Percentiles rank a stretch among this genome's conserved stretches.
Evolutionary conservation across 2,113 vertebrate species (phyloP).

Genomic region (Gila orcuttii): DNA sequence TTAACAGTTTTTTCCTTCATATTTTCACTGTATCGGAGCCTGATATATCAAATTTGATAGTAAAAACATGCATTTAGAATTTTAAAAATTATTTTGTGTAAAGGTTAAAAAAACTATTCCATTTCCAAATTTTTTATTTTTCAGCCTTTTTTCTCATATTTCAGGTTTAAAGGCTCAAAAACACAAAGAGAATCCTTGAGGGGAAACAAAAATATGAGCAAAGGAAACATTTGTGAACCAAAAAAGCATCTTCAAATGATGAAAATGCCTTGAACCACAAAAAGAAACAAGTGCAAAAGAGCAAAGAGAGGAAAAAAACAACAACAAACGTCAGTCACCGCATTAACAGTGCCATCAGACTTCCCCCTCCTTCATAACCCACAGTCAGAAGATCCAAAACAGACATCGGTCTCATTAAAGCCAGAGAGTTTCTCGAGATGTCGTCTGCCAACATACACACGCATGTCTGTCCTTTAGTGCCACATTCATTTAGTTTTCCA

Average conservation of each 20-base stretch:
- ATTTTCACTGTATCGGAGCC: neutral
- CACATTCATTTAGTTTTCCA: neutral
- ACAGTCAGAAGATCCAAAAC: constrained; percentile 9
- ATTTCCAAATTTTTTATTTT: neutral
- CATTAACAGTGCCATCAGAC: neutral
- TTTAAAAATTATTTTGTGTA: neutral
- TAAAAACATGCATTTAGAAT: neutral
- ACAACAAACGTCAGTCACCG: neutral
- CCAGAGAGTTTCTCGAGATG: neutral
- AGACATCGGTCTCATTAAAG: constrained; percentile 7
- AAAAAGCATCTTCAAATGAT: neutral
- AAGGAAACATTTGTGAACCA: constrained; percentile 24
- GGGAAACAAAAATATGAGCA: neutral
- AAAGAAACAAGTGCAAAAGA: neutral
- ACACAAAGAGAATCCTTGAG: neutral
- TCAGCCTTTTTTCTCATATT: neutral
- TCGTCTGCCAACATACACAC: neutral
- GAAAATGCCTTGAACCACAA: neutral
- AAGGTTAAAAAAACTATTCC: neutral
- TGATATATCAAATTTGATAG: neutral
- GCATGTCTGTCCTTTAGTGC: neutral
- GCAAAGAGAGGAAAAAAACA: neutral
- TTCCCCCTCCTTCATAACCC: constrained; percentile 8
- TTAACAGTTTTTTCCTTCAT: no score
- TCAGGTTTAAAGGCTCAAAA: neutral